Percentiles rank a stretch among this genome's conserved stretches.
These are phyloP conservation scores for Eulemur rufifrons DNA, from an alignment of 2,113 vertebrate species.

Conservation along the genomic window DNA sequence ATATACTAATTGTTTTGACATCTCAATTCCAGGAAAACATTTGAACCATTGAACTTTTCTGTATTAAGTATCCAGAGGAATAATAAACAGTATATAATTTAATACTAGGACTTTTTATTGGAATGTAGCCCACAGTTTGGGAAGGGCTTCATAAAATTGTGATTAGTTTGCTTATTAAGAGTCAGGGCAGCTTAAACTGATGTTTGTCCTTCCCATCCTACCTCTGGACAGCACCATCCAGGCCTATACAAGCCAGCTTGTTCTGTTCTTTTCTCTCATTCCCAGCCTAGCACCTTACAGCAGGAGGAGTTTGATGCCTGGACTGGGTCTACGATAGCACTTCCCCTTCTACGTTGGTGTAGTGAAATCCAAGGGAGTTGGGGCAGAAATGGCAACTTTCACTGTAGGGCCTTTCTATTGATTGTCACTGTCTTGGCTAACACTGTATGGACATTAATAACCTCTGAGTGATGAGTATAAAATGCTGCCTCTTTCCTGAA, in stretches of 20 bases:
- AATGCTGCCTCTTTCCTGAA: background rate
- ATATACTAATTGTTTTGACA: background rate
- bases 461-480: background rate
- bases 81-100: background rate
- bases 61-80: background rate
- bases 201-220: too few relatives aligned
- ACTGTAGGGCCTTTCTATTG: background rate
- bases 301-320: background rate
- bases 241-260: background rate
- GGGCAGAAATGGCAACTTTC: background rate
- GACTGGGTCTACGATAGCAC: background rate
- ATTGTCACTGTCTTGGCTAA: background rate
- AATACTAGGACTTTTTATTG: background rate
- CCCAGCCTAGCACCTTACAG: background rate
- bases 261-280: background rate
- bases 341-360: fast-evolving
- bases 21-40: background rate
- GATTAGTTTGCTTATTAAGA: background rate
- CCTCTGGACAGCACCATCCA: background rate
- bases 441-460: background rate
- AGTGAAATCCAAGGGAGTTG: background rate
- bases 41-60: background rate
- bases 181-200: background rate
- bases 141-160: background rate
- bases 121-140: background rate